Base-by-base conservation (phyloP, 2,888 invertebrate species). In the Athalia circularis region DNA sequence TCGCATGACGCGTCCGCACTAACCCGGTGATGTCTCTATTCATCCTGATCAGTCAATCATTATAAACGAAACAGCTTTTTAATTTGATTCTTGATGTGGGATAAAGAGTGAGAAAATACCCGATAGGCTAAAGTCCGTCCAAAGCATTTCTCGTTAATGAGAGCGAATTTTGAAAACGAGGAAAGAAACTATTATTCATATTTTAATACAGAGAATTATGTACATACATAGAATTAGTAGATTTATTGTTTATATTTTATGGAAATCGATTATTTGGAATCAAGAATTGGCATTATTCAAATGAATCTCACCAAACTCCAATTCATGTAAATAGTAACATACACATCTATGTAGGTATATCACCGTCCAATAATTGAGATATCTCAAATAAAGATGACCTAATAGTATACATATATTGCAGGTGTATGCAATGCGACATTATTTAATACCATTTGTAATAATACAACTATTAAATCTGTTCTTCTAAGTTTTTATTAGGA, bases 91-190 rank as follows among this genome's bases (percentile, higher is more conserved):
- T 50, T 54, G 15, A 43, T 43, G 8, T 5, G 62, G 43, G 29
- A 62, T 15, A 11, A 0, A 5, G 5, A 7, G 45, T 29, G 47
- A 47, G 65, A 48, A 9, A 79, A 68, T 70, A 81, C 77, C 82
- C 83, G 84, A 81, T 86, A 86, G 87, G 87, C 86, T 83, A 84
- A 87, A 90, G 86, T 90, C 89, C 90, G 89, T 90, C 90, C 89
- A 86, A 88, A 87, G 77, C 54, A 68, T 57, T 72, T 61, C 72
- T 72, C 59, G 59, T 47, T 59, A 59, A 54, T 54, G n/a, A 47
- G 72, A 72, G 59, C 13, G 11, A 11, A 52, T 68, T 68, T 68
- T 52, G 54, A 54, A 68, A 68, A 43, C 13, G 68, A 68, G 68
- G 29, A 54, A 68, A 29, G 29, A 29, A 68, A 54, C 43, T 68